phyloP scores from a whole-genome alignment of 1,140 invertebrate species.

The Caenorhabditis remanei region DNA sequence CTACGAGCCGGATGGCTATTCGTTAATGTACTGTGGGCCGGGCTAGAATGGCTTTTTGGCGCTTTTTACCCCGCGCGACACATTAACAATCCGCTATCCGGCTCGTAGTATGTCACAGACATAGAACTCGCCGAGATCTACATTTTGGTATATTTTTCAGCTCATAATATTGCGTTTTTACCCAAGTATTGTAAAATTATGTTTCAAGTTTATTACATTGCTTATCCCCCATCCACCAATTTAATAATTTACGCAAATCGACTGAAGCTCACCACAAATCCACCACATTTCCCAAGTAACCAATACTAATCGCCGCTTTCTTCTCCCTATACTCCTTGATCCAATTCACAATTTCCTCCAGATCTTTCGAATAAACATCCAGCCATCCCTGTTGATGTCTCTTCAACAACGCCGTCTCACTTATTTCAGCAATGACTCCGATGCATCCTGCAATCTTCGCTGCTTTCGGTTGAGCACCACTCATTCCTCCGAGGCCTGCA shows the following conservation, averaged over 20 bases:
- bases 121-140: too few relatives aligned
- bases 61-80: too few relatives aligned
- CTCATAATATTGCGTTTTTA: too few relatives aligned
- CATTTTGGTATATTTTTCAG: too few relatives aligned
- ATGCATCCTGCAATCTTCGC: slow-evolving; percentile 83
- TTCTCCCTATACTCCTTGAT: slow-evolving; percentile 79
- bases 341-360: slow-evolving; percentile 79
- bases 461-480: slow-evolving; percentile 84
- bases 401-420: slow-evolving; percentile 81
- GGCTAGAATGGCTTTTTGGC: too few relatives aligned
- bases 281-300: slow-evolving; percentile 83
- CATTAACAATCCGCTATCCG: too few relatives aligned
- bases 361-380: slow-evolving; percentile 79
- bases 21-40: too few relatives aligned
- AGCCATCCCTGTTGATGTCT: slow-evolving; percentile 83
- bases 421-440: slow-evolving; percentile 83
- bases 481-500: slow-evolving; percentile 84
- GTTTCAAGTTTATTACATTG: not conserved
- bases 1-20: too few relatives aligned
- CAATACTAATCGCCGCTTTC: slow-evolving; percentile 81
- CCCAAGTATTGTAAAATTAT: too few relatives aligned
- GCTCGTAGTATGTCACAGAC: too few relatives aligned
- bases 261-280: slow-evolving; percentile 80
- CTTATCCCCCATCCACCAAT: not conserved
- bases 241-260: not conserved